Base-by-base conservation (phyloP, 1,140 invertebrate species). In the Nasonia giraulti region DNA sequence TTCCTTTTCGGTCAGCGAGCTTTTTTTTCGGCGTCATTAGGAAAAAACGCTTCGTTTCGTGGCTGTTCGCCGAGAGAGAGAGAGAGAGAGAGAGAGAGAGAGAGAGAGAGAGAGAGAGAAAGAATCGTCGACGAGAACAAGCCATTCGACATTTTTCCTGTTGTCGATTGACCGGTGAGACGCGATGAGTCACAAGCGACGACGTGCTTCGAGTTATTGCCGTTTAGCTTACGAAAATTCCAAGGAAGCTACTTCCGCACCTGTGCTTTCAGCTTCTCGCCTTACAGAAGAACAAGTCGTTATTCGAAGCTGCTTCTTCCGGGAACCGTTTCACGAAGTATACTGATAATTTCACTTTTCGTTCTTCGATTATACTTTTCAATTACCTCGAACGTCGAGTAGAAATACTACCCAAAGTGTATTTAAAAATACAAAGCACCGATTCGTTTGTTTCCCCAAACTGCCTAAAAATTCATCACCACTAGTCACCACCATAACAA, bases 211-310 rank as follows among this genome's bases (percentile, higher is more conserved):
- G 27, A 4, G 83, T 62, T 71, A 79, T 71, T 71, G 40, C 44
- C 68, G 62, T 44, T 79, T 62, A 69, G 40, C 77, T 73, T n/a
- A 74, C 77, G 40, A 84, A 84, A 84, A 74, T 84, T 84, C 75
- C 68, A 10, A 23, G 31, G 66, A 84, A 84, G 47, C 23, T 80
- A 74, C 66, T 83, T 62, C 55, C 55, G 75, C 82, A 83, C 75
- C 66, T 83, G 75, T 44, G 66, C 27, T 68, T 17, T 44, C 31
- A 12, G 69, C 55, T 71, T 79, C 62, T 78, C 75, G 47, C 20
- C 11, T 84, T 84, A 84, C 77, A 71, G 62, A 79, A 79, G 68
- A 40, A 84, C 79, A 62, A 62, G 55, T 44, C 74, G 82, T 55
- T 50, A 71, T 69, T 78, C 66, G 62, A 78, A 44, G 71, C 23